Evolutionary conservation across 2,797 vertebrate species (phyloP), one percentile per base, ranked within the genome.

Genomic region (Pantherophis alleghaniensis): DNA sequence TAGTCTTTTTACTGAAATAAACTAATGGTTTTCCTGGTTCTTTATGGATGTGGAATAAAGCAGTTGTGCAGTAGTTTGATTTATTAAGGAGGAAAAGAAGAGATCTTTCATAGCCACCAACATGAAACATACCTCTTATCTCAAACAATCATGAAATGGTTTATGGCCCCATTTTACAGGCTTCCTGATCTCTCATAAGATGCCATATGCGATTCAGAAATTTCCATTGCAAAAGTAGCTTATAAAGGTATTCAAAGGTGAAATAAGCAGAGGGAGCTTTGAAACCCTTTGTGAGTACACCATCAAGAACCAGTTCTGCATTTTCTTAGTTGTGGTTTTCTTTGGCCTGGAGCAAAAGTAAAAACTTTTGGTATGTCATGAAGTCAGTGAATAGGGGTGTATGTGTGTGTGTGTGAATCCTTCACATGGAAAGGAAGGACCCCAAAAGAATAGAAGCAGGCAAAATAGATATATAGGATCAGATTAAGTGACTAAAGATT

Each of bases 231-330:
- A 74, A 74, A 74, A 74, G 32, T 74, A 37, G 16, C 37, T 79
- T 42, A 42, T 18, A 79, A 79, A 32, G 14, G 4, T 74, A 37
- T 37, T 74, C 6, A 74, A 20, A 79, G 18, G 69, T 79, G 37
- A 32, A 37, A 42, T 79, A 79, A 0, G 3, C 0, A 1, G 69
- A 42, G 18, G 32, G 32, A 79, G 18, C 69, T 42, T 9, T 79
- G 20, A 42, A 37, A 42, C 16, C 7, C 0, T 42, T 3, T 79
- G 7, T 7, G 0, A 2, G 5, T 69, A 69, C 5, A 5, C n/a
- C 63, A 69, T 51, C 79, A 47, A 86, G 79, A 9, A 11, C 10
- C 47, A 26, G 6, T 51, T 55, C 47, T 55, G 26, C 13, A 13
- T 87, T 51, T 55, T 55, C 86, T 87, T 87, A 28, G 2, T 13